Conservation (phyloP, 2,113 vertebrate species). For the Anhinga anhinga region DNA sequence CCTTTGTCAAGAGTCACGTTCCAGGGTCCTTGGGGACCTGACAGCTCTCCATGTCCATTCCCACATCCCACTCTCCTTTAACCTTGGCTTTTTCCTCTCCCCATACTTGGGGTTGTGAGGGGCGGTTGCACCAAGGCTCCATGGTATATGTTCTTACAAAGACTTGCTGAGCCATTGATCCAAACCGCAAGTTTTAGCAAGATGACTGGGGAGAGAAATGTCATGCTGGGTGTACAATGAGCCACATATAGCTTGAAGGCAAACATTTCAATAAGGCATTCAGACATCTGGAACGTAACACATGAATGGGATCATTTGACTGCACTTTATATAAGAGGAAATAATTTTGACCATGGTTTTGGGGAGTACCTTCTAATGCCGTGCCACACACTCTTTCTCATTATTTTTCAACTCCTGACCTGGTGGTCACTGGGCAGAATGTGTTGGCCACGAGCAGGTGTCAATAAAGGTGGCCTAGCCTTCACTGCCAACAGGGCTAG, state of each 20-base stretch:
- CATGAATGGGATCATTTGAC: not conserved
- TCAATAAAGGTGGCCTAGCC: not conserved
- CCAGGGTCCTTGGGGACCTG: not conserved
- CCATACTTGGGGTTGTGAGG: not conserved
- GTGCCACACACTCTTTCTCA: not conserved
- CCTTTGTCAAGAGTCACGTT: not conserved
- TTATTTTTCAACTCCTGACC: not conserved
- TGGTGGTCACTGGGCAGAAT: not conserved
- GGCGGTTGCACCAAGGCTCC: not conserved
- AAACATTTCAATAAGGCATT: not conserved
- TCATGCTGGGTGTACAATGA: not conserved
- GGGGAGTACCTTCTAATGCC: not conserved
- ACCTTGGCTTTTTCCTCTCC: not conserved
- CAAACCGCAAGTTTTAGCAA: not conserved
- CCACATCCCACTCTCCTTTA: not conserved
- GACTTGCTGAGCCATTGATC: not conserved
- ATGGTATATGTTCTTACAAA: not conserved
- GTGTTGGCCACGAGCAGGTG: not conserved
- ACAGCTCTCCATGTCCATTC: not conserved
- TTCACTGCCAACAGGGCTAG: not conserved
- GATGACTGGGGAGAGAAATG: not conserved
- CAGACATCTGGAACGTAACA: no score
- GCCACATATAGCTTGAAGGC: not conserved
- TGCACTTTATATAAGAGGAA: not conserved
- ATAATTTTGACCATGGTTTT: not conserved